A percentile compares a stretch with the other conserved stretches of the same genome.
These are phyloP conservation scores for Nipponacmea schrenckii DNA, from an alignment of 2,888 invertebrate genomes.

Conservation along the genomic window DNA sequence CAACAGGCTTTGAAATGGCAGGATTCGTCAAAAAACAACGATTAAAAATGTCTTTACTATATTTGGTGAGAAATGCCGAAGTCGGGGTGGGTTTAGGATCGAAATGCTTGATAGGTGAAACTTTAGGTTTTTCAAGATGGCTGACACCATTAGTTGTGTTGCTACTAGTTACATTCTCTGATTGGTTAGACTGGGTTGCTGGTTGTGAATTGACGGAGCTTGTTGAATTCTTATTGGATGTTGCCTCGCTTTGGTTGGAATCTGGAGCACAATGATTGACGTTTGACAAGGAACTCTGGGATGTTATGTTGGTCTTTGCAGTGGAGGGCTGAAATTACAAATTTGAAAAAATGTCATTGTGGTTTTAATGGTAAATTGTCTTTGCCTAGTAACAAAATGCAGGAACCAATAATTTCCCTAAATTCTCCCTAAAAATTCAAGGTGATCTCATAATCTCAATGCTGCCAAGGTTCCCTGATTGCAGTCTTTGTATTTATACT, in stretches of 20 bases:
- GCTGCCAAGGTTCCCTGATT: no score
- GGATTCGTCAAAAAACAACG: conserved; percentile 50
- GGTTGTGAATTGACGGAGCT: background rate
- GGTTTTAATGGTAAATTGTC: no score
- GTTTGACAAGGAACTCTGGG: background rate
- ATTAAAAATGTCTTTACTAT: conserved; percentile 26
- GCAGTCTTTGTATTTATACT: no score
- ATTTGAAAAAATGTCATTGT: no score
- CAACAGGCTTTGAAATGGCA: conserved; percentile 31
- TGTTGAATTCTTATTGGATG: background rate
- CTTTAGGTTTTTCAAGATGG: conserved; percentile 9
- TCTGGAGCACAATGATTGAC: background rate
- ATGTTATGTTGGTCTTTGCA: background rate
- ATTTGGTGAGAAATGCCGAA: conserved; percentile 2
- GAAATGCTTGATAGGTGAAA: conserved; percentile 13
- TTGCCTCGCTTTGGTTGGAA: background rate
- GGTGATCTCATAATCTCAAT: no score
- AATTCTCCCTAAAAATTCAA: no score
- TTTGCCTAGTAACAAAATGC: no score
- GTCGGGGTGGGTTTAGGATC: conserved; percentile 20
- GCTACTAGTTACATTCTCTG: background rate
- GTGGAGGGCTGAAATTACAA: background rate
- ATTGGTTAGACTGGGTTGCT: background rate
- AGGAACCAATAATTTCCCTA: no score
- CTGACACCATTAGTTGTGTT: conserved; percentile 7